phyloP scores from a whole-genome alignment of 64 coral and sea anemone species.

The Stichodactyla helianthus region DNA sequence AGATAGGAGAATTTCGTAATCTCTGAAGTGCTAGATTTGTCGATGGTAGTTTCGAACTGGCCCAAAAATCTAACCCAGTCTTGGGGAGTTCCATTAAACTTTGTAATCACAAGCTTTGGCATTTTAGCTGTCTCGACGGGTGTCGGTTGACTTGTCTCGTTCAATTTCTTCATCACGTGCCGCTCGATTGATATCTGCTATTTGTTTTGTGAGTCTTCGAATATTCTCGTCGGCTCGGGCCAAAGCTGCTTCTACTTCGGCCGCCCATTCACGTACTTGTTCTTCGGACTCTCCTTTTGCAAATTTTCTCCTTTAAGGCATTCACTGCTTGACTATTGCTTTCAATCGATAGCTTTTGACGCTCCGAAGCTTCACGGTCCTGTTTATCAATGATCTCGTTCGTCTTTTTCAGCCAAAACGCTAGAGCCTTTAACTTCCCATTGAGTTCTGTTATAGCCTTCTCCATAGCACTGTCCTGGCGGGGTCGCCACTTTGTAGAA shows the following conservation, averaged over 20 bases:
- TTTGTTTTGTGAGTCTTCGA: no score
- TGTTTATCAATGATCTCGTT: slow-evolving; percentile 28
- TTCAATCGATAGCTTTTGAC: slow-evolving; percentile 15
- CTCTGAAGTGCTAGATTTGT: neutral
- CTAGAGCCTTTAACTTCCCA: slow-evolving; percentile 12
- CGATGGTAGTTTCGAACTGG: slow-evolving; percentile 10
- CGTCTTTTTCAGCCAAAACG: slow-evolving; percentile 25
- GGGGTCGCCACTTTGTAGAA: slow-evolving; percentile 18
- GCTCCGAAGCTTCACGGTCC: slow-evolving; percentile 18
- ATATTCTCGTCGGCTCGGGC: neutral
- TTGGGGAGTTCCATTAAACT: slow-evolving; percentile 6
- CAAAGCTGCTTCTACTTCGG: slow-evolving; percentile 13
- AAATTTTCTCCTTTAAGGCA: slow-evolving; percentile 31
- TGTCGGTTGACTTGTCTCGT: no score
- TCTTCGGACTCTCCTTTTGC: slow-evolving; percentile 43
- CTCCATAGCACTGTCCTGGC: neutral
- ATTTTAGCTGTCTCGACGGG: slow-evolving; percentile 27
- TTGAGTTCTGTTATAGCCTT: slow-evolving; percentile 13
- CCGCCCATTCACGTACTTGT: slow-evolving; percentile 15
- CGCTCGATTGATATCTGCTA: neutral
- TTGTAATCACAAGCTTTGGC: slow-evolving; percentile 27
- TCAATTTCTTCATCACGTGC: neutral
- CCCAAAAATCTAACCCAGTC: slow-evolving; percentile 38
- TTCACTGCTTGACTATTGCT: slow-evolving; percentile 18
- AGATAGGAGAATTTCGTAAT: slow-evolving; percentile 33